Percentiles rank a stretch among this genome's conserved stretches.
Evolutionary conservation across 92 coral and sea anemone species (phyloP).

Genomic region (Porites divaricata): DNA sequence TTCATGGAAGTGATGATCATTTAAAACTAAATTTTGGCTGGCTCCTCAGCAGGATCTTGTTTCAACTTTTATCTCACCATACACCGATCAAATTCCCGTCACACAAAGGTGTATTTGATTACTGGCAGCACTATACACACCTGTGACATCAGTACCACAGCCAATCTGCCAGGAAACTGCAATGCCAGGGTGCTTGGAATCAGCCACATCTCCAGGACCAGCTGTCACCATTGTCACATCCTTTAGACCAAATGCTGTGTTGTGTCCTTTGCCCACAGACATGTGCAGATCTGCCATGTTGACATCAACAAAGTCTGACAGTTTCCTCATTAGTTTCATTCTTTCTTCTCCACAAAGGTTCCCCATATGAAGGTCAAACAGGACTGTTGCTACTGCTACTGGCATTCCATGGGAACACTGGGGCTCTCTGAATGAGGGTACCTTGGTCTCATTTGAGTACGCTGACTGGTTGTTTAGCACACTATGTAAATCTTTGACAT

Average conservation of each 20-base stretch:
- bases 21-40: no score
- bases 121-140: constrained; percentile 24
- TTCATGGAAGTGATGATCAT: no score
- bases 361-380: constrained; percentile 86
- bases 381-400: constrained; percentile 90
- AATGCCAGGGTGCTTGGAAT: constrained; percentile 88
- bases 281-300: constrained; percentile 69
- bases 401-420: constrained; percentile 78
- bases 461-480: constrained; percentile 50
- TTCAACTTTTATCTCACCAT: no score
- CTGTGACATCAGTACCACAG: constrained; percentile 89
- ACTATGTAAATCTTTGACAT: constrained; percentile 82
- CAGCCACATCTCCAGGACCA: constrained; percentile 94
- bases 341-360: constrained; percentile 81
- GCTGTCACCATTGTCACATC: constrained; percentile 95
- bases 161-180: constrained; percentile 96
- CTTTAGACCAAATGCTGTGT: constrained; percentile 87
- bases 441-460: constrained; percentile 65
- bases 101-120: not conserved
- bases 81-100: no score
- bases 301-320: constrained; percentile 77
- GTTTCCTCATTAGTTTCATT: constrained; percentile 70
- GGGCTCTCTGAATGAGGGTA: constrained; percentile 63
- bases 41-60: no score
- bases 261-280: constrained; percentile 95